A percentile compares a stretch with the other conserved stretches of the same genome.
These are phyloP conservation scores for Acomys russatus DNA, from an alignment of 2,797 vertebrate genomes.

Conservation along the genomic window DNA sequence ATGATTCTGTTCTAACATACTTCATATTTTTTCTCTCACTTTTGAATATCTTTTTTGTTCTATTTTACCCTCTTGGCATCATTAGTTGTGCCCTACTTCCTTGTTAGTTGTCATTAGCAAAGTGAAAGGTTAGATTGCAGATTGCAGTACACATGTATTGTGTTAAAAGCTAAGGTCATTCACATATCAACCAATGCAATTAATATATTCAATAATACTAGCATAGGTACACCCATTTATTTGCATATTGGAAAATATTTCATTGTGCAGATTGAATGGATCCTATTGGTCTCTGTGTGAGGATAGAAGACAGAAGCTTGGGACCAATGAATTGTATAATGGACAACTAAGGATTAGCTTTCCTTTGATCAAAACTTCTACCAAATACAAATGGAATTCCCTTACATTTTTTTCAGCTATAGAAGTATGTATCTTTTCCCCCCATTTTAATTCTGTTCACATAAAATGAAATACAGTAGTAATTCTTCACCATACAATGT, in stretches of 20 bases:
- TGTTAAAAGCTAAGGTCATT: constrained; percentile 1
- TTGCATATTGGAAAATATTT: constrained; percentile 51
- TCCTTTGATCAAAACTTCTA: constrained; percentile 27
- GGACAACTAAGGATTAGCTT: constrained; percentile 51
- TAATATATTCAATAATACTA: constrained; percentile 5
- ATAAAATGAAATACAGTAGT: constrained; percentile 48
- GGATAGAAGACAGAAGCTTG: neutral
- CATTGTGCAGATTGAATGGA: constrained; percentile 30
- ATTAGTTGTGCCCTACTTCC: neutral
- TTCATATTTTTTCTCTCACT: neutral
- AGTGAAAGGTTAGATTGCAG: constrained; percentile 14
- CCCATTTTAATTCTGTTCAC: constrained; percentile 53
- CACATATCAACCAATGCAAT: neutral
- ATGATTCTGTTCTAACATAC: constrained; percentile 6
- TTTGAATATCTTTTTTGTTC: neutral
- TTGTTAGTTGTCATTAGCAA: constrained; percentile 18
- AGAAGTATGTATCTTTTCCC: neutral
- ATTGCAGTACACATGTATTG: neutral
- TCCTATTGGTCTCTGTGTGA: constrained; percentile 54
- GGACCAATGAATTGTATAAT: neutral
- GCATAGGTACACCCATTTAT: neutral
- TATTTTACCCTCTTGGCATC: neutral
- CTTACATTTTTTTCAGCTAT: constrained; percentile 47
- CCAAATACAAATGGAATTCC: constrained; percentile 3
- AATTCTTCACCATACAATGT: constrained; percentile 19